Evolutionary conservation across 2,797 vertebrate species (phyloP), one percentile per base, ranked within the genome.

Genomic region (Lophura swinhoii): DNA sequence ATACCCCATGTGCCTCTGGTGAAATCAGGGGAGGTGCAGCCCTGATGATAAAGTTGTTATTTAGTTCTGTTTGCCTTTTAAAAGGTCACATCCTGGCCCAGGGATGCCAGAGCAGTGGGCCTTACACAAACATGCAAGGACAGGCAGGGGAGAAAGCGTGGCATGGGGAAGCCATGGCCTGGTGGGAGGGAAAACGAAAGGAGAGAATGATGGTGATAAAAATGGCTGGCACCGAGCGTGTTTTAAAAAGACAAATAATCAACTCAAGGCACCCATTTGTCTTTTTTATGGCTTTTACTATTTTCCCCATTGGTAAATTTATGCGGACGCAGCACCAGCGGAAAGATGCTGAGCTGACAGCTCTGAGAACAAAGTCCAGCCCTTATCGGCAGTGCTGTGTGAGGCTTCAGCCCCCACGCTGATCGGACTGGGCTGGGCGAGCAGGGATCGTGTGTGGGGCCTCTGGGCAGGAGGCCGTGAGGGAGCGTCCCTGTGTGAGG

Each of bases 31-130:
- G 18, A 13, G 11, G 2, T 35, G 58, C 26, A 39, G 33, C 22
- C 10, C 22, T 1, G 0, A 3, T 15, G 8, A 16, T 2, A 35
- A 44, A 35, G 12, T 1, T 12, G 29, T 6, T 5, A 0, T 66
- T 71, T 82, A 17, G 28, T 78, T 22, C 8, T 21, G 9, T 9
- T 49, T 43, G 14, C 8, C 41, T 68, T 74, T 35, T 7, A 17
- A 10, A 13, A 43, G 8, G 21, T 44, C 11, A 14, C 4, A 48
- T 7, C 18, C 29, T 41, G 33, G 2, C 1, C 1, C 28, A 14
- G 16, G 51, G 37, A 3, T 3, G 62, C 12, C 2, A 33, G 33
- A 17, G 17, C 1, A 12, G 31, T 16, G n/a, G 35, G 23, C 49
- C 67, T 43, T 11, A 5, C n/a, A 3, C 28, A 33, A 22, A 7